A percentile compares a stretch with the other conserved stretches of the same genome.
These are phyloP conservation scores for Marasmarcha lunaedactyla DNA, from an alignment of 2,888 invertebrate species.

Conservation along the genomic window DNA sequence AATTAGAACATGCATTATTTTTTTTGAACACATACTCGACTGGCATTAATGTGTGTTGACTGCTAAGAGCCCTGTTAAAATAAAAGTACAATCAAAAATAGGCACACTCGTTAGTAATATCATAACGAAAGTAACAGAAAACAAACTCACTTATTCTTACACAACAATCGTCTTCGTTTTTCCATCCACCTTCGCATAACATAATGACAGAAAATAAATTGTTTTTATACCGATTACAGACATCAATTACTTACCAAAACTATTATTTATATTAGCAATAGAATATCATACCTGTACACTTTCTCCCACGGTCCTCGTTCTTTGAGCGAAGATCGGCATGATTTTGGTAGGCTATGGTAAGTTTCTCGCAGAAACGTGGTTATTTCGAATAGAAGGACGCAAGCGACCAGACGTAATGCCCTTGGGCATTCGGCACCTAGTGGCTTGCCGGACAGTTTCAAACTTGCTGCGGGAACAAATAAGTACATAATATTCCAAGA, in stretches of 20 bases:
- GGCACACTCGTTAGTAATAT: slow-evolving; percentile 51
- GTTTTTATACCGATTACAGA: slow-evolving; percentile 50
- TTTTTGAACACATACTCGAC: slow-evolving; percentile 66
- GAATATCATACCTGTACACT: slow-evolving; percentile 73
- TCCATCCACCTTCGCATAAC: slow-evolving; percentile 68
- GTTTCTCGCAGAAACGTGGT: slow-evolving; percentile 97
- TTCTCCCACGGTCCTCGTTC: slow-evolving; percentile 89
- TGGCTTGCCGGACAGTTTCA: slow-evolving; percentile 69
- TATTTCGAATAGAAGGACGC: slow-evolving; percentile 95
- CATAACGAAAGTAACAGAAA: slow-evolving; percentile 56
- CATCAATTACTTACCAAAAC: slow-evolving; percentile 52
- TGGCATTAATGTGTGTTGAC: slow-evolving; percentile 71
- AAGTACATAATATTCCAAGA: slow-evolving; percentile 7
- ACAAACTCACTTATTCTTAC: slow-evolving; percentile 68
- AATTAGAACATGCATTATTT: slow-evolving; percentile 63
- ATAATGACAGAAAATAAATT: slow-evolving; percentile 56
- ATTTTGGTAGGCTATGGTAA: slow-evolving; percentile 87
- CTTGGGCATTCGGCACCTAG: slow-evolving; percentile 88
- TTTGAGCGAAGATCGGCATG: slow-evolving; percentile 76
- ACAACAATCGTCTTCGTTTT: slow-evolving; percentile 64
- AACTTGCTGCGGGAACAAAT: slow-evolving; percentile 67
- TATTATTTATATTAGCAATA: slow-evolving; percentile 19
- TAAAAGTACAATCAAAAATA: slow-evolving; percentile 63
- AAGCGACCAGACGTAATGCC: slow-evolving; percentile 91
- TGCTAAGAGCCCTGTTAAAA: slow-evolving; percentile 71